phyloP scores from a whole-genome alignment of 2,888 invertebrate species.

The Diaprepes abbreviatus region DNA sequence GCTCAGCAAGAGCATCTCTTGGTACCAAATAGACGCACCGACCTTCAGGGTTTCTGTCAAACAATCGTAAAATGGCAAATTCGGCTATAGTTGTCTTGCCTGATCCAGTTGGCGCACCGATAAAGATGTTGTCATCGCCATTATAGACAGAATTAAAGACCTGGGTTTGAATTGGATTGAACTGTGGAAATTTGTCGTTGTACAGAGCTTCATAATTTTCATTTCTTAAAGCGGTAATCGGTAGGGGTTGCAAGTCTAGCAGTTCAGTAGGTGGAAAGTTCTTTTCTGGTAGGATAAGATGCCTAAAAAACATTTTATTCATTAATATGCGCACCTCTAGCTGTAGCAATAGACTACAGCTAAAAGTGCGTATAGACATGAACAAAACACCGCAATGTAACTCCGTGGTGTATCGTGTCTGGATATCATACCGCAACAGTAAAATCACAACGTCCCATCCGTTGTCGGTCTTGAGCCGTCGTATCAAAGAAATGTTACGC shows the following conservation, averaged over 20 bases:
- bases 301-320: constrained; percentile 72
- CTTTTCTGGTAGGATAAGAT: constrained; percentile 97
- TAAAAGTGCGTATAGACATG: too few relatives aligned
- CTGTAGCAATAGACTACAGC: too few relatives aligned
- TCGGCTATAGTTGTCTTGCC: constrained; percentile 97
- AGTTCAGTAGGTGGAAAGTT: constrained; percentile 98
- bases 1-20: constrained; percentile 90
- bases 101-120: constrained; percentile 93
- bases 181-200: constrained; percentile 88
- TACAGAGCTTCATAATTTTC: constrained; percentile 89
- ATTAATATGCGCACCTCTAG: too few relatives aligned
- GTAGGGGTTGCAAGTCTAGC: constrained; percentile 95
- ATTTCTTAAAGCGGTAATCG: constrained; percentile 92
- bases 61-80: constrained; percentile 91
- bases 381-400: too few relatives aligned
- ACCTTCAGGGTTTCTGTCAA: constrained; percentile 80
- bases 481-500: too few relatives aligned
- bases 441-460: too few relatives aligned
- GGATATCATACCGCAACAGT: too few relatives aligned
- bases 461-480: too few relatives aligned
- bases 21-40: constrained; percentile 95
- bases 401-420: too few relatives aligned
- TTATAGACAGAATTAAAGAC: constrained; percentile 99
- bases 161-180: constrained; percentile 99
- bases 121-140: constrained; percentile 97